phyloP scores from a whole-genome alignment of 2,113 vertebrate genomes.

The Girardinichthys multiradiatus region DNA sequence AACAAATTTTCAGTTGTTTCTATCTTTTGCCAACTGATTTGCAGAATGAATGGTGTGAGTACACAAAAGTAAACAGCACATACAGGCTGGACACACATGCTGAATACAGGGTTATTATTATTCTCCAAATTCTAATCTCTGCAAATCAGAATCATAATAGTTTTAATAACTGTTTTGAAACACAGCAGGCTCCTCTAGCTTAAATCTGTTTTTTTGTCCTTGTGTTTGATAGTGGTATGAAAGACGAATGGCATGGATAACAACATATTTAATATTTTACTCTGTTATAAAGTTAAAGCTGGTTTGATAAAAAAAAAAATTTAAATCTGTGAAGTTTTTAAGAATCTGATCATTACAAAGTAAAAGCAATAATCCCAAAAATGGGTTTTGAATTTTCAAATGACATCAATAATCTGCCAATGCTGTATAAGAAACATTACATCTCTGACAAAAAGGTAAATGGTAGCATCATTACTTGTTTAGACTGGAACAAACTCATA shows the following conservation, averaged over 20 bases:
- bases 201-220: not conserved
- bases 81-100: too few species aligned
- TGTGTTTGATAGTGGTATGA: not conserved
- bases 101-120: too few species aligned
- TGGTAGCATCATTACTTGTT: not conserved
- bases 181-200: not conserved
- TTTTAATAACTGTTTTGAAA: too few species aligned
- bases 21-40: conserved; percentile 5
- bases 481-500: conserved; percentile 2
- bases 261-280: not conserved
- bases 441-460: not conserved
- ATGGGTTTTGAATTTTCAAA: not conserved
- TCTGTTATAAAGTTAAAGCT: not conserved
- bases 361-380: not conserved
- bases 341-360: not conserved
- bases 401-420: not conserved
- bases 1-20: not conserved
- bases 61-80: not conserved
- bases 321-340: too few species aligned
- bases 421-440: not conserved
- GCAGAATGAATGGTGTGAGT: not conserved
- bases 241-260: not conserved
- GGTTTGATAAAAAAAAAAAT: too few species aligned
- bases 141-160: too few species aligned
- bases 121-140: too few species aligned